Evolutionary conservation across 2,113 vertebrate genomes (phyloP), one percentile per base, ranked within the genome.

Genomic region (Chaetodon trifascialis): DNA sequence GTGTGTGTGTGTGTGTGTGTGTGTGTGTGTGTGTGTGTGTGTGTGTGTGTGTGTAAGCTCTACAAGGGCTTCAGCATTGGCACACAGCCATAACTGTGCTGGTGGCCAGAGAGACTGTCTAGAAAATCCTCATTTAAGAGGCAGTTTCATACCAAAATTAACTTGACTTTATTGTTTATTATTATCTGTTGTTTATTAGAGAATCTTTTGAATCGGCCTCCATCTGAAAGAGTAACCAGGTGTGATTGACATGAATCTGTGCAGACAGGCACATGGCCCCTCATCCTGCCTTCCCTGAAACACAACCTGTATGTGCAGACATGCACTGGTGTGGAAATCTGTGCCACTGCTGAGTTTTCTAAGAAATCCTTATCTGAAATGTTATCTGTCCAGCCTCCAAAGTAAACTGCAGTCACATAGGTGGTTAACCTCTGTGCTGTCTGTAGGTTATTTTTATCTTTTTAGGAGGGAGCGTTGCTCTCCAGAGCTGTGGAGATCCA

Each of bases 381-480:
- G 47, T 83, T 92, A 94, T 94, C 92, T 82, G 80, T 68, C 21
- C 54, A 23, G 47, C 25, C 58, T 85, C 66, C 75, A 91, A 82
- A 85, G 91, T 78, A 93, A 94, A 94, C 84, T 47, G 4, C 86
- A 87, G 67, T 77, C 86, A 91, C 91, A 90, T 34, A 40, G 91
- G 82, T 86, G 89, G 92, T 88, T 93, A 82, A 85, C 87, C 89
- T 88, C 82, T 69, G 67, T 94, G 91, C 84, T 91, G 90, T 86
- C 88, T 86, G 17, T 62, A 5, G 68, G 84, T 83, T 94, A 93
- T 94, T 93, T 94, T 92, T 76, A 91, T 81, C 80, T 73, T 40
- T 79, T 59, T 59, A 58, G 54, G 23, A 14, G 16, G 16, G 72
- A 75, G 60, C 54, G 21, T 83, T 75, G 72, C 85, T 59, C 82